These are phyloP conservation scores for Coreius guichenoti DNA, from an alignment of 2,797 vertebrate species.

Conservation along the genomic window DNA sequence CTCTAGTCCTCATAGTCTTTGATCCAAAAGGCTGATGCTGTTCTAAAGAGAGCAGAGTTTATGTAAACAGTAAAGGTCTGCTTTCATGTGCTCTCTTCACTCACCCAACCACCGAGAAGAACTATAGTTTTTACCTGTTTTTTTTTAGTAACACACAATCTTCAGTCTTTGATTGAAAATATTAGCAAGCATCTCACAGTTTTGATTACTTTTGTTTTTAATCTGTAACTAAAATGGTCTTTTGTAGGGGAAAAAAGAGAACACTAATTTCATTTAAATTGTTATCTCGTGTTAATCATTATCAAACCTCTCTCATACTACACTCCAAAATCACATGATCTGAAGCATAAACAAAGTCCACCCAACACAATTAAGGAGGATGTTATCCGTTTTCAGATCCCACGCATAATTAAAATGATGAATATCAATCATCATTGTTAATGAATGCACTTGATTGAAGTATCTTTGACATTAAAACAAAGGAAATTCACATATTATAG, in stretches of 20 bases:
- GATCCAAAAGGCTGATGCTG: constrained; percentile 17
- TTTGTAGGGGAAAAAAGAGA: not conserved
- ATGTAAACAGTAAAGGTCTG: constrained; percentile 38
- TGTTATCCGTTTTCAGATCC: not conserved
- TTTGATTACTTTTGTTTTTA: not conserved
- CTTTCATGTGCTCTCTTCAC: constrained; percentile 29
- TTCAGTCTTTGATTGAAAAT: not conserved
- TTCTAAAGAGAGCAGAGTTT: constrained; percentile 34
- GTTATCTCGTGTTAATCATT: constrained; percentile 41
- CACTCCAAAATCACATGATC: constrained; percentile 17
- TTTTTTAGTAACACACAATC: constrained; percentile 2
- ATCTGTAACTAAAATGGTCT: not conserved
- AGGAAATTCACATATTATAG: not conserved
- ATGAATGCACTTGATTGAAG: not conserved
- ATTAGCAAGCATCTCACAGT: not conserved
- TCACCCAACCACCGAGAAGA: not conserved
- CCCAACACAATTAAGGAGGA: not conserved
- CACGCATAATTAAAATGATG: not conserved
- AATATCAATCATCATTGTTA: not conserved
- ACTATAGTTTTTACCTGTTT: not conserved
- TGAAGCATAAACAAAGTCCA: constrained; percentile 18
- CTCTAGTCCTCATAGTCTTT: constrained; percentile 17
- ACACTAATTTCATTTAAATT: not conserved
- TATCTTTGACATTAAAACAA: not conserved
- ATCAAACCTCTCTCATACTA: constrained; percentile 2